Evolutionary conservation across 1,140 invertebrate genomes (phyloP), one percentile per base, ranked within the genome.

Genomic region (Anoplophora glabripennis): DNA sequence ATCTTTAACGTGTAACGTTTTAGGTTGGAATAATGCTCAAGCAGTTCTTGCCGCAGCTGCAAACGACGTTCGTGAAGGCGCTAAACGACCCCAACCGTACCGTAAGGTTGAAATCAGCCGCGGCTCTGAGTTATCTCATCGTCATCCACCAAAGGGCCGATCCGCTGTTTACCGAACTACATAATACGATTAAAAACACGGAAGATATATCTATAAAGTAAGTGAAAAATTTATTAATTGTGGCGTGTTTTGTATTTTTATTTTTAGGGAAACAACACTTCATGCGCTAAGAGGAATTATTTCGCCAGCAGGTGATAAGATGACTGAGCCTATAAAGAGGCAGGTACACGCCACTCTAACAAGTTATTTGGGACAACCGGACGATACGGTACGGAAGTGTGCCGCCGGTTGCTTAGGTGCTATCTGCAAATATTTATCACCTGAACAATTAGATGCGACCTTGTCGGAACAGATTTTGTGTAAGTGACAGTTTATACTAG

Each of bases 21-120:
- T 66, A 91, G 88, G 91, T 94, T 57, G 93, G 93, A 12, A 82
- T 89, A 8, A 90, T 95, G 84, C 76, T 99, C 72, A 98, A 96
- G 78, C 95, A 98, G 72, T 99, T 99, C 78, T 80, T 99, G 68
- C 96, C 97, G 9, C 96, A 99, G 80, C 81, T 99, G 8, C 96
- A 99, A 82, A 98, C 95, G 14, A 98, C 96, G 4, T 99, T 99
- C 77, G 80, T 98, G 10, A 96, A 96, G 80, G 89, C 95, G 3
- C 79, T 98, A 14, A 89, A 90, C 75, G 96, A 98, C 76, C 84
- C 87, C 18, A 91, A 93, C 74, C 79, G 94, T 59, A 83, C 85
- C 65, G 94, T 98, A 0, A 82, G 95, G 59, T 80, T 98, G 36
- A 92, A 93, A 79, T 92, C 95, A 9, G 94, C 93, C 0, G 81